Evolutionary conservation across 2,888 invertebrate species (phyloP), one percentile per base, ranked within the genome.

Genomic region (Pristionchus japonicus): DNA sequence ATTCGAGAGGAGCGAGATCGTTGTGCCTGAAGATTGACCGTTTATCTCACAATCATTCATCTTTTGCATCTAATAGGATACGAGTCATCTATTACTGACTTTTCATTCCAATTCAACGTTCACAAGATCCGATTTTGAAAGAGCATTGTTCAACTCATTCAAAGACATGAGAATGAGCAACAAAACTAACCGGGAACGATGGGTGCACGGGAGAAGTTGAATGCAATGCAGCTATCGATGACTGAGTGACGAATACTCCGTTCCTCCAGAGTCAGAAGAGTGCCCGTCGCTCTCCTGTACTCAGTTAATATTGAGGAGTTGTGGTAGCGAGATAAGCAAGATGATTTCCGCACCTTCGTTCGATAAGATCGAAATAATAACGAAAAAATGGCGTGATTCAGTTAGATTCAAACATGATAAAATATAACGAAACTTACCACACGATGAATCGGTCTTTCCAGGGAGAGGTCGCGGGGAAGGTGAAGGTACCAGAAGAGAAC

Each of bases 221-320:
- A 90, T 31, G 86, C 67, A n/a, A 86, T 86, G 49, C 86, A 86
- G 49, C 70, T 52, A n/a, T 86, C 86, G 20, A 34, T 67, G 37
- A 86, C 49, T 4, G 86, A 64, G 23, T 49, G 86, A 70, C 70
- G 49, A 7, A 86, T 34, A 13, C 70, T 70, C 20, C 91, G 89
- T 82, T 93, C 93, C 89, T 93, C 91, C 27, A 93, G 88, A 43
- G 88, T 91, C 13, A 93, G 89, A 61, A 91, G 91, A 27, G 93
- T 90, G 1, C 93, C 93, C 20, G 92, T 89, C 9, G 93, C 90
- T 64, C 93, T 91, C 93, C 93, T 93, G 27, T 27, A 37, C n/a
- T n/a, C n/a, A n/a, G n/a, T n/a, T n/a, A n/a, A n/a, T n/a, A n/a
- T n/a, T n/a, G n/a, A n/a, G n/a, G n/a, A n/a, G n/a, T n/a, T n/a